Conservation (phyloP, 2,113 vertebrate species). For the Rafetus swinhoei region DNA sequence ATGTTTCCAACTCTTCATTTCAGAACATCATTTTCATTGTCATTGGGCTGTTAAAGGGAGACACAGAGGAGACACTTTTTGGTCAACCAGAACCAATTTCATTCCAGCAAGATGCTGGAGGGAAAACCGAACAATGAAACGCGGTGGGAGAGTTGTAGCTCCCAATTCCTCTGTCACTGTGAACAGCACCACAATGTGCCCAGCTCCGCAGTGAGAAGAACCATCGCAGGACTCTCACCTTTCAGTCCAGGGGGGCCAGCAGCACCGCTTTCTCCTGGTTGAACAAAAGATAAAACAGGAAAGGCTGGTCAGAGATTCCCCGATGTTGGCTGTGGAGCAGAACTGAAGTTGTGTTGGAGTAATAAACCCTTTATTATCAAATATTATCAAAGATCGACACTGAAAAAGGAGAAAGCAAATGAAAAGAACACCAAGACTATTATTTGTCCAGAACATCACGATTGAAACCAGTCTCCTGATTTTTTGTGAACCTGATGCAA, state of each 20-base stretch:
- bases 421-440: too few species aligned
- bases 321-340: not conserved
- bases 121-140: not conserved
- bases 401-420: too few species aligned
- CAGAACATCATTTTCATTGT: not conserved
- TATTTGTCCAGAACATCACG: too few species aligned
- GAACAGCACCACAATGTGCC: not conserved
- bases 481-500: too few species aligned
- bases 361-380: not conserved
- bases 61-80: not conserved
- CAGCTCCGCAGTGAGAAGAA: not conserved
- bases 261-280: not conserved
- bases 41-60: not conserved
- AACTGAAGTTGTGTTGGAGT: not conserved
- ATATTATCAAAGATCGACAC: not conserved
- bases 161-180: not conserved
- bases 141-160: not conserved
- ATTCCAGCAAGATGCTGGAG: not conserved
- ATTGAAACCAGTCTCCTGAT: too few species aligned
- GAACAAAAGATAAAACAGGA: not conserved
- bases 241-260: not conserved
- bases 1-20: not conserved
- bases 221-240: not conserved
- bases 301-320: not conserved
- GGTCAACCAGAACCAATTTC: not conserved